A percentile compares a stretch with the other conserved stretches of the same genome.
Evolutionary conservation across 1,140 invertebrate genomes (phyloP).

Genomic region (Monochamus saltuarius): DNA sequence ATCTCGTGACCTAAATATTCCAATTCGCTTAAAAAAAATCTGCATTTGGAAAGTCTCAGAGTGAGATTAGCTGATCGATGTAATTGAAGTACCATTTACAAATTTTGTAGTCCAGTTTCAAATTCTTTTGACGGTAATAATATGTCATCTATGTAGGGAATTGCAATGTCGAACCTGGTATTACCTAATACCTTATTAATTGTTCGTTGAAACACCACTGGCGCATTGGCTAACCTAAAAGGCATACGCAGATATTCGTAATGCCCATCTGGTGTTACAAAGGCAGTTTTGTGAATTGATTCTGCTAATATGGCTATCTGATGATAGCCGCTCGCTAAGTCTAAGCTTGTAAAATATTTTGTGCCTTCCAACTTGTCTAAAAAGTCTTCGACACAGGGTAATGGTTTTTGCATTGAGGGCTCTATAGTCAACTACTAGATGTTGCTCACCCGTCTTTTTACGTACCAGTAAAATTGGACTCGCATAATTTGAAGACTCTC

Average conservation of each 20-base stretch:
- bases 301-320: slow-evolving; percentile 43
- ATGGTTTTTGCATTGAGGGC: slow-evolving; percentile 44
- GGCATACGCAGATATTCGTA: slow-evolving; percentile 54
- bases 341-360: slow-evolving; percentile 39
- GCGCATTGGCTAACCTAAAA: slow-evolving; percentile 47
- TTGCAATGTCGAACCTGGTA: slow-evolving; percentile 18
- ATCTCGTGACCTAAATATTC: too few relatives aligned
- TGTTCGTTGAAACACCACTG: slow-evolving; percentile 51
- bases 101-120: slow-evolving; percentile 31
- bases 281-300: slow-evolving; percentile 40
- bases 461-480: slow-evolving; percentile 45
- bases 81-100: slow-evolving; percentile 31
- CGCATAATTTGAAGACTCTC: slow-evolving; percentile 49
- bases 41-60: slow-evolving; percentile 28
- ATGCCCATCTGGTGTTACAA: slow-evolving; percentile 42
- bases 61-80: slow-evolving; percentile 18
- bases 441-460: slow-evolving; percentile 41
- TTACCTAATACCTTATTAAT: slow-evolving; percentile 46
- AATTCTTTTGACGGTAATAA: slow-evolving; percentile 34
- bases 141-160: slow-evolving; percentile 39
- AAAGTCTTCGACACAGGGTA: slow-evolving; percentile 53
- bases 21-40: slow-evolving; percentile 9
- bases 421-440: slow-evolving; percentile 50
- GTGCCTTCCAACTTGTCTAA: slow-evolving; percentile 39
- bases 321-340: slow-evolving; percentile 36